A percentile compares a stretch with the other conserved stretches of the same genome.
phyloP scores from a whole-genome alignment of 2,888 invertebrate species.

The Caradrina kadenii region DNA sequence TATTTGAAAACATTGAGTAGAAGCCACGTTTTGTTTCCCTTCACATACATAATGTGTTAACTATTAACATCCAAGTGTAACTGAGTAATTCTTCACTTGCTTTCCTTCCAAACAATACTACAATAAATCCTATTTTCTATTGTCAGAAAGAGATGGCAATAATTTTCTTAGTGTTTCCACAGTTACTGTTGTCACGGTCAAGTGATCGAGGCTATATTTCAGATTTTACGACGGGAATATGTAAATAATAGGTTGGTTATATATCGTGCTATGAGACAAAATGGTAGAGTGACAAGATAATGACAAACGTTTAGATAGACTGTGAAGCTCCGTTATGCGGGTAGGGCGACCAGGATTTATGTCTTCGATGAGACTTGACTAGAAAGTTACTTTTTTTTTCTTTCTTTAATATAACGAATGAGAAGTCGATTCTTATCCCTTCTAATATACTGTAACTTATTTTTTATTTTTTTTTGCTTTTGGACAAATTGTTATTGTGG shows the following conservation, averaged over 20 bases:
- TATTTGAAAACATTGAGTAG: conserved; percentile 10
- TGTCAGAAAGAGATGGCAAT: conserved; percentile 34
- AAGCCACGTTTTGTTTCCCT: conserved; percentile 15
- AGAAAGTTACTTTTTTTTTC: neutral
- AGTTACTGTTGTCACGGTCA: conserved; percentile 45
- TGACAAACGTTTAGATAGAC: conserved; percentile 45
- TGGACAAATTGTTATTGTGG: neutral
- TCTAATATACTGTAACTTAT: neutral
- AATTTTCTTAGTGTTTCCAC: conserved; percentile 29
- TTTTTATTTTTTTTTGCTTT: neutral
- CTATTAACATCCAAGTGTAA: conserved; percentile 16
- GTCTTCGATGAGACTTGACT: neutral
- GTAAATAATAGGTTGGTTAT: conserved; percentile 53
- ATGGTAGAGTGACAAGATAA: conserved; percentile 51
- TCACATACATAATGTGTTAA: conserved; percentile 2
- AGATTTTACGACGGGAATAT: conserved; percentile 41
- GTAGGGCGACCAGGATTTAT: conserved; percentile 44
- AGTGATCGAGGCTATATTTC: conserved; percentile 38
- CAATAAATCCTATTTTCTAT: conserved; percentile 28
- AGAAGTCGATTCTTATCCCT: neutral
- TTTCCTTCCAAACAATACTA: conserved; percentile 38
- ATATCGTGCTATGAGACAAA: conserved; percentile 41
- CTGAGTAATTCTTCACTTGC: conserved; percentile 22
- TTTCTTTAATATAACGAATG: neutral
- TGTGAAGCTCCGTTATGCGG: conserved; percentile 32